Base-by-base conservation (phyloP, 2,113 vertebrate genomes). In the Genyomyrus donnyi region DNA sequence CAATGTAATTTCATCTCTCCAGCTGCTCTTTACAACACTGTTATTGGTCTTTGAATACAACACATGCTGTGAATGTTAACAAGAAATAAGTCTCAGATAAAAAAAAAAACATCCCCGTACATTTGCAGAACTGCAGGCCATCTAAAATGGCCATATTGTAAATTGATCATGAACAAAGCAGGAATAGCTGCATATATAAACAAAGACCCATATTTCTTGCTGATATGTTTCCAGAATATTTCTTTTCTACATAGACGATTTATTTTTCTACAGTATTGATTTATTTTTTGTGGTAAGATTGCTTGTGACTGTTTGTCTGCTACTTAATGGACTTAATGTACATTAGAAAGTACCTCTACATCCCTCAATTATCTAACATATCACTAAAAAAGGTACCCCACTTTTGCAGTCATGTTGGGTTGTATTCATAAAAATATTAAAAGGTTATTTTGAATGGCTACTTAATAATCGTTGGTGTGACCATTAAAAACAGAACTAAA, bases 61-160 rank as follows among this genome's bases (percentile, higher is more conserved):
- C 45, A 53, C 88, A 39, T 56, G 45, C 46, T 89, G 86, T 89
- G 90, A 91, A 88, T 84, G 80, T 89, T 84, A 90, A 92, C 90
- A 88, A 90, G 87, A 91, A 93, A 58, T 74, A 85, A 70, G 13
- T 88, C 86, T 46, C 19, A 90, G 21, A 58, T 35, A 66, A 45
- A 53, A 50, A 42, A 39, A 42, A 74, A 70, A 66, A 53, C 27
- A 42, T 27, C 49, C 62, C 9, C 52, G 39, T 70, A 56, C 74
- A 84, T 91, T 58, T 85, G 83, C 89, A 89, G 19, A 84, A 88
- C 50, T 85, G 70, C 88, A 90, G 87, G 86, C 46, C 74, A 62
- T 89, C 53, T 88, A 91, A 92, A 92, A 90, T 91, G 85, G 70
- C 19, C 46, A 52, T 52, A 39, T 48, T 80, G 19, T 24, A 80